A percentile compares a stretch with the other conserved stretches of the same genome.
phyloP scores from a whole-genome alignment of 2,113 vertebrate species.

The Dasyurus viverrinus region DNA sequence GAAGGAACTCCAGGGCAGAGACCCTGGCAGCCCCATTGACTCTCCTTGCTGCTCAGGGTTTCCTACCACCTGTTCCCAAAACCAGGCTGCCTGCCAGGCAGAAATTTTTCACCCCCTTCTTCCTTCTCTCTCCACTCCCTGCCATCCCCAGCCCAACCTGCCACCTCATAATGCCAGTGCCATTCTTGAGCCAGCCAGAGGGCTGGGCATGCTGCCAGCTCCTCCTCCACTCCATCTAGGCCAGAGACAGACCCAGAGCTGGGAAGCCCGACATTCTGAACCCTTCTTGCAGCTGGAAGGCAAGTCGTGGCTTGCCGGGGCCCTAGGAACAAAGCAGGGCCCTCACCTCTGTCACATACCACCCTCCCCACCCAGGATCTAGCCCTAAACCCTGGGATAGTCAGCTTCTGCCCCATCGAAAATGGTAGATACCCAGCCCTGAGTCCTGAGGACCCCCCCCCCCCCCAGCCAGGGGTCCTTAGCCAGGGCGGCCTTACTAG shows the following conservation, averaged over 20 bases:
- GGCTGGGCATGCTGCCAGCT: not conserved
- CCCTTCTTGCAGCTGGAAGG: not conserved
- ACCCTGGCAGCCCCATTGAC: not conserved
- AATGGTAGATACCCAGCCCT: not conserved
- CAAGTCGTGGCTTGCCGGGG: not conserved
- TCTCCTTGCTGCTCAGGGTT: not conserved
- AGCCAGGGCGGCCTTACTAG: not conserved
- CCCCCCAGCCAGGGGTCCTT: not conserved
- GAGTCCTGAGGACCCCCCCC: no score
- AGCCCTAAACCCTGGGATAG: not conserved
- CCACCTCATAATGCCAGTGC: not conserved
- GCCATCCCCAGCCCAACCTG: not conserved
- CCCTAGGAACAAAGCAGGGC: no score
- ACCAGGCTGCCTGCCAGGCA: not conserved
- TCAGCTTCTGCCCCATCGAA: not conserved
- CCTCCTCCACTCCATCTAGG: not conserved
- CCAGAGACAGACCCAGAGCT: not conserved
- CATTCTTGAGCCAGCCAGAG: not conserved
- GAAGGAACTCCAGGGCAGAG: not conserved
- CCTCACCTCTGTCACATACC: not conserved
- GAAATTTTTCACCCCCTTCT: not conserved
- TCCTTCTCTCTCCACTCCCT: not conserved
- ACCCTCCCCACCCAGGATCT: not conserved
- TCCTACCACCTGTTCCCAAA: not conserved
- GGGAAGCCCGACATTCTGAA: not conserved